Conservation (phyloP, 2,888 invertebrate species). For the Tortricodes alternella region DNA sequence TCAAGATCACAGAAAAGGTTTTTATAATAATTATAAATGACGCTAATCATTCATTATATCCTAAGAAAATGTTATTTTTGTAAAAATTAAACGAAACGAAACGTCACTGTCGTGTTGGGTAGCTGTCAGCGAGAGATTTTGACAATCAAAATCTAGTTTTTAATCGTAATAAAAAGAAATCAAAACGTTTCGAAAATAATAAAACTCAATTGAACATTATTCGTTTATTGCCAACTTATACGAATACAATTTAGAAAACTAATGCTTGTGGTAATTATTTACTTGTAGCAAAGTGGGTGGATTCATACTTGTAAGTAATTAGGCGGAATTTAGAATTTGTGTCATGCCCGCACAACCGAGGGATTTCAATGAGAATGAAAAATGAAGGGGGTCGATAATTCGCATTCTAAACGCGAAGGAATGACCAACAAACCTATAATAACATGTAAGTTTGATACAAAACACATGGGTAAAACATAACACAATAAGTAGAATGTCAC, state of each 20-base stretch:
- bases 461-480: not conserved
- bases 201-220: slow-evolving; percentile 23
- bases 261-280: slow-evolving; percentile 27
- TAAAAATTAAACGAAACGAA: slow-evolving; percentile 42
- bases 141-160: slow-evolving; percentile 57
- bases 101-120: slow-evolving; percentile 62
- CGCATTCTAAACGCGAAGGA: slow-evolving; percentile 74
- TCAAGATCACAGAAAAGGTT: too few species aligned
- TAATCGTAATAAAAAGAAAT: slow-evolving; percentile 46
- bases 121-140: slow-evolving; percentile 58
- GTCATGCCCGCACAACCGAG: slow-evolving; percentile 68
- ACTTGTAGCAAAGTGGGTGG: slow-evolving; percentile 67
- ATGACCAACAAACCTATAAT: slow-evolving; percentile 88
- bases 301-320: slow-evolving; percentile 46
- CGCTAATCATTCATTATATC: too few species aligned
- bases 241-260: slow-evolving; percentile 18
- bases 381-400: slow-evolving; percentile 84
- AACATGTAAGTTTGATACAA: slow-evolving; percentile 84
- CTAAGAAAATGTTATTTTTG: not conserved
- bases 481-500: too few species aligned
- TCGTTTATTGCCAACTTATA: slow-evolving; percentile 4
- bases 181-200: slow-evolving; percentile 45
- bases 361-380: slow-evolving; percentile 74
- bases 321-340: slow-evolving; percentile 60
- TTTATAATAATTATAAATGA: too few species aligned